These are phyloP conservation scores for Ia io DNA, from an alignment of 2,113 vertebrate species.

Conservation along the genomic window DNA sequence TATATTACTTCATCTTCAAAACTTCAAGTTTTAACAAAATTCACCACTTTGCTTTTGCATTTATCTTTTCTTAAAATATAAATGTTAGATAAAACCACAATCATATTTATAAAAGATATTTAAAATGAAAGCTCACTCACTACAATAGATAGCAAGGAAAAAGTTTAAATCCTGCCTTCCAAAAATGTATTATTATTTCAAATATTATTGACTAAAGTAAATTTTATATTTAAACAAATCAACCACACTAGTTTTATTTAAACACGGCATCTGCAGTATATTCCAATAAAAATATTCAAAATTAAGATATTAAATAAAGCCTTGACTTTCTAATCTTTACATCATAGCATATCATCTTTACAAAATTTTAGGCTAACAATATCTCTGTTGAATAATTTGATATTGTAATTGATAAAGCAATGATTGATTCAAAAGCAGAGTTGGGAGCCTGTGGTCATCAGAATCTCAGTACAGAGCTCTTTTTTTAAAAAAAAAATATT, in stretches of 20 bases:
- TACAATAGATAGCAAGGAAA: background rate
- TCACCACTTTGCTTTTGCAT: background rate
- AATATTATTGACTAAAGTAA: conserved; percentile 25
- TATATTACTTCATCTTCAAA: conserved; percentile 32
- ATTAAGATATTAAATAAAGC: background rate
- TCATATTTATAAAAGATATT: conserved; percentile 7
- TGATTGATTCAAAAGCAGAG: background rate
- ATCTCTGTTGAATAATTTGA: background rate
- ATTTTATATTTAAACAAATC: background rate
- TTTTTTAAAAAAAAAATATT: too few relatives aligned
- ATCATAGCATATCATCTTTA: background rate
- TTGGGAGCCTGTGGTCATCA: background rate
- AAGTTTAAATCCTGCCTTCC: background rate
- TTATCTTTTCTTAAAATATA: conserved; percentile 27
- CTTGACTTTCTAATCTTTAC: background rate
- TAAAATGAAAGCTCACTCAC: background rate
- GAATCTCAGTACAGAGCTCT: background rate
- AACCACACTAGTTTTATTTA: background rate
- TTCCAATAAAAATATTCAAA: conserved; percentile 36
- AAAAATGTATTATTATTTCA: background rate
- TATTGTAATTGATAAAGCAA: background rate
- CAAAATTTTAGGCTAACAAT: background rate
- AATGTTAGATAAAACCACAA: background rate
- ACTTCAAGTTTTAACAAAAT: conserved; percentile 25
- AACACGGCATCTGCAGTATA: background rate